These are phyloP conservation scores for Thymelicus lineola DNA, from an alignment of 2,888 invertebrate species.

Conservation along the genomic window DNA sequence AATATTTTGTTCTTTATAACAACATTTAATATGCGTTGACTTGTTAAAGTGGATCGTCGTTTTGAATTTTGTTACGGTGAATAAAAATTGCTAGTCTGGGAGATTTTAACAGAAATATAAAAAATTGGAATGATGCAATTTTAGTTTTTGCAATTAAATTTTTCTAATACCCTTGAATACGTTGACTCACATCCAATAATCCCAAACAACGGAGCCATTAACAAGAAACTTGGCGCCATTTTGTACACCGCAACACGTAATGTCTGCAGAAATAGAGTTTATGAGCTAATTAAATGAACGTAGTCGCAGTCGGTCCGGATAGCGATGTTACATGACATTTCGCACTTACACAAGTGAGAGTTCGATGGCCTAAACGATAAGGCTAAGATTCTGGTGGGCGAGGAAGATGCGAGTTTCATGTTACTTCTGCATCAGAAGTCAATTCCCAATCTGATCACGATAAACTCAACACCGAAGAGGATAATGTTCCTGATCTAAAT, in stretches of 20 bases:
- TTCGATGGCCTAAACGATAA: slow-evolving; percentile 4
- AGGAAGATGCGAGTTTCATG: not conserved
- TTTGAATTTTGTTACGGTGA: too few relatives aligned
- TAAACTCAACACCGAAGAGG: not conserved
- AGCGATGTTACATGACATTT: slow-evolving; percentile 70
- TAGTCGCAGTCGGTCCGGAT: slow-evolving; percentile 49
- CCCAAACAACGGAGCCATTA: slow-evolving; percentile 18
- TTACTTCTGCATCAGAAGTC: too few relatives aligned
- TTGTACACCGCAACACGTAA: slow-evolving; percentile 46
- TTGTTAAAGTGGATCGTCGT: too few relatives aligned
- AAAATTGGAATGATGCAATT: too few relatives aligned
- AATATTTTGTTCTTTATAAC: too few relatives aligned
- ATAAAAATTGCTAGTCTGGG: too few relatives aligned
- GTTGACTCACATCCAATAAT: not conserved
- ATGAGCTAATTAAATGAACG: slow-evolving; percentile 76
- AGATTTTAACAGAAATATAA: too few relatives aligned
- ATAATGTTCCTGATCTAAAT: not conserved
- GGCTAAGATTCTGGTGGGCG: not conserved
- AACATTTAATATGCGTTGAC: too few relatives aligned
- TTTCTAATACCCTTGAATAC: too few relatives aligned
- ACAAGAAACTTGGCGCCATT: slow-evolving; percentile 23
- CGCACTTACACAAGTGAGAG: slow-evolving; percentile 51
- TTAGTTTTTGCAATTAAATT: too few relatives aligned
- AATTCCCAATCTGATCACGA: not conserved
- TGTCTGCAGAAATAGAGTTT: slow-evolving; percentile 63